Evolutionary conservation across 2,113 vertebrate genomes (phyloP), one percentile per base, ranked within the genome.

Genomic region (Sus scrofa): DNA sequence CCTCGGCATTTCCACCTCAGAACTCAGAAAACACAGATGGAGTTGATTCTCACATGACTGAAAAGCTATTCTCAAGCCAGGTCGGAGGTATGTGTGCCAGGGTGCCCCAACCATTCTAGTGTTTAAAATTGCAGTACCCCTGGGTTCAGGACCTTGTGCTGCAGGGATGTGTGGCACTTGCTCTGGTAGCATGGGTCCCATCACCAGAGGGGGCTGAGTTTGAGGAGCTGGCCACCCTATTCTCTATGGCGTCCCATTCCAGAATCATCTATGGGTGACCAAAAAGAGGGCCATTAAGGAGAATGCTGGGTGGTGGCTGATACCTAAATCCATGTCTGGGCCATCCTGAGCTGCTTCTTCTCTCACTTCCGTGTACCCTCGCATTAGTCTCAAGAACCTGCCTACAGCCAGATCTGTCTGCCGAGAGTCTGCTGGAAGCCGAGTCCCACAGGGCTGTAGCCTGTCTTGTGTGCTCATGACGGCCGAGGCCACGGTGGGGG

Each of bases 1-100:
- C 82, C 54, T 84, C 0, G 8, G 37, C 62, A 74, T 82, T 95
- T 96, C 88, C 79, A 50, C 52, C 91, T 86, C 62, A 87, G 89
- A 89, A 73, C 93, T 70, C 44, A 83, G 94, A 94, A 81, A 90
- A 63, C 88, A 54, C 73, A 83, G 77, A 79, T 79, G 73, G 91
- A 77, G 93, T 74, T 9, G 39, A n/a, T 18, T 77, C 8, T 34
- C 62, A 10, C 27, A 0, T 96, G 96, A 91, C 26, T 85, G n/a
- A 78, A 95, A 95, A 96, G 87, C 70, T 94, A 13, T 94, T 77
- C 50, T 92, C 39, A 77, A 87, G 73, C 37, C 63, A 82, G 67
- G n/a, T 70, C 65, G 68, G 77, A 68, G 52, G 63, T 78, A 9
- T 22, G 13, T 32, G 56, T n/a, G 22, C 84, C 2, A 0, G 26